These are phyloP conservation scores for Aphodius sticticus DNA, from an alignment of 2,888 invertebrate genomes.

Conservation along the genomic window DNA sequence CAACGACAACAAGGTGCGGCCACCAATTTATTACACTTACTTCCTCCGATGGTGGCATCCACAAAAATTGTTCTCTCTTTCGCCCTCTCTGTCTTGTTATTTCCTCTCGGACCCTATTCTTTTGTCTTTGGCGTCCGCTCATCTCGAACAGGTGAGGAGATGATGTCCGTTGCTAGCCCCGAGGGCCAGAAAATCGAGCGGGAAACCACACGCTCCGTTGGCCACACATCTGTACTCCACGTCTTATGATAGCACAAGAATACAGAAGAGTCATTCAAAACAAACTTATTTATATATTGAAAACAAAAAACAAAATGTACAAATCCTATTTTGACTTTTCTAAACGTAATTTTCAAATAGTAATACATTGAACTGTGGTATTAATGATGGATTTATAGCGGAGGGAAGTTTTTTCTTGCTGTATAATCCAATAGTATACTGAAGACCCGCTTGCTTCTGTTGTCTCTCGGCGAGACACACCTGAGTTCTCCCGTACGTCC, in stretches of 20 bases:
- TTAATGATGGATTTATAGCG: too few species aligned
- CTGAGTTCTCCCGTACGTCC: conserved; percentile 56
- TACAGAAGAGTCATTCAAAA: not conserved
- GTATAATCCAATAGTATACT: not conserved
- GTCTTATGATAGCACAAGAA: not conserved
- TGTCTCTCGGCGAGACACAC: conserved; percentile 49
- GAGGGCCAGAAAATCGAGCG: not conserved
- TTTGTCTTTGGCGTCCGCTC: not conserved
- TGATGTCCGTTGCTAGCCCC: not conserved
- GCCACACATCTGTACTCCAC: not conserved
- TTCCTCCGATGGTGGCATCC: too few species aligned
- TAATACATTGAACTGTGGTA: too few species aligned
- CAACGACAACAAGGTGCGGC: too few species aligned
- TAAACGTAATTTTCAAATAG: too few species aligned
- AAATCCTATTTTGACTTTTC: too few species aligned
- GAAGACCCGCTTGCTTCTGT: not conserved
- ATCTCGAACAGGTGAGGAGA: not conserved
- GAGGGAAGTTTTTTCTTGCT: too few species aligned
- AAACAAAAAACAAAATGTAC: too few species aligned
- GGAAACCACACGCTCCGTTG: not conserved
- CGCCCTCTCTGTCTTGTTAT: not conserved
- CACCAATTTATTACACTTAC: too few species aligned
- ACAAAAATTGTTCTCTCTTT: not conserved
- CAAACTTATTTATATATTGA: too few species aligned
- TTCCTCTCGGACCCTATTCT: not conserved